Conservation (phyloP, 2,797 vertebrate genomes). For the Notamacropus eugenii region DNA sequence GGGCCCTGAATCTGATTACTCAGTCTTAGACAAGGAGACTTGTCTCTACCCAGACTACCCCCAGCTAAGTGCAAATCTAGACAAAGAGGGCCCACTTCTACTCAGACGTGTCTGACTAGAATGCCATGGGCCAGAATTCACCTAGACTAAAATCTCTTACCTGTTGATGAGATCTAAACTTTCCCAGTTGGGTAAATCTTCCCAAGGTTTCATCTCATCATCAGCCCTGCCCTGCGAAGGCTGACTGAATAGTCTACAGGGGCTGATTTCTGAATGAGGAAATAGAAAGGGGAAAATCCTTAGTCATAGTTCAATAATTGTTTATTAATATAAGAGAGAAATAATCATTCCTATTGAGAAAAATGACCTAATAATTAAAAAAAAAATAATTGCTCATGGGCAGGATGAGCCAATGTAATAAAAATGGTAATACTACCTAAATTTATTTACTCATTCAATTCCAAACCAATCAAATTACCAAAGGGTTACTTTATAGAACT, state of each 20-base stretch:
- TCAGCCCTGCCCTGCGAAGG: not conserved
- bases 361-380: not conserved
- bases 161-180: not conserved
- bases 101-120: not conserved
- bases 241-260: not conserved
- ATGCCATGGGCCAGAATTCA: not conserved
- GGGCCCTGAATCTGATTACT: not conserved
- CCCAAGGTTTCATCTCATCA: not conserved
- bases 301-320: not conserved
- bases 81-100: not conserved
- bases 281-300: not conserved
- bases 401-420: not conserved
- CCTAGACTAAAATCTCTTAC: not conserved
- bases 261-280: not conserved
- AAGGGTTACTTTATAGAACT: not conserved
- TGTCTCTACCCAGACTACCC: not conserved
- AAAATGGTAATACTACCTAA: not conserved
- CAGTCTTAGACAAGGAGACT: not conserved
- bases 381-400: not conserved
- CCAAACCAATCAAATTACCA: not conserved
- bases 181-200: not conserved
- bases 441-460: not conserved
- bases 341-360: not conserved
- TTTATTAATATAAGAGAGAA: not conserved
- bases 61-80: not conserved